Conservation (phyloP, 30 jellyfish, hydroid and myxozoan genomes). For the Cassiopea xamachana region DNA sequence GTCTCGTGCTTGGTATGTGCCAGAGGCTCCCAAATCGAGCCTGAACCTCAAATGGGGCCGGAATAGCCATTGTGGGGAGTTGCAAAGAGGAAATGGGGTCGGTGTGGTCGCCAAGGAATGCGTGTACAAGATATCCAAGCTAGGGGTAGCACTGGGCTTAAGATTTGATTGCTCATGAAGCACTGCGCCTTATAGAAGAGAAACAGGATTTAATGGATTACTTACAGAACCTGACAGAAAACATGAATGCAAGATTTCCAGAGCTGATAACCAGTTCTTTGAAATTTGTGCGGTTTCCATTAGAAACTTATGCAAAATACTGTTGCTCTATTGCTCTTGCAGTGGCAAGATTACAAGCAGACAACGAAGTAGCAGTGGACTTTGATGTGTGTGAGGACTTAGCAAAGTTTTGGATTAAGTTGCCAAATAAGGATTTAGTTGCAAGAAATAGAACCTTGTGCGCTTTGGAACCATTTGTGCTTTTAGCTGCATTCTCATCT, state of each 20-base stretch:
- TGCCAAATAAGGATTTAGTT: not conserved
- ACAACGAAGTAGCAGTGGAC: not conserved
- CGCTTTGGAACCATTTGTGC: not conserved
- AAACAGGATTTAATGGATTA: not conserved
- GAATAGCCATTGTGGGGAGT: too few species aligned
- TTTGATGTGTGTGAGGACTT: not conserved
- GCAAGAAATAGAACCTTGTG: not conserved
- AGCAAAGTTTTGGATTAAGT: not conserved
- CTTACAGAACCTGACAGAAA: not conserved
- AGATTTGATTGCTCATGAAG: not conserved
- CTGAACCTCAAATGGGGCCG: too few species aligned
- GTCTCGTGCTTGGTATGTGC: too few species aligned
- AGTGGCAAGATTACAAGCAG: not conserved
- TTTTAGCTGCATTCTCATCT: not conserved
- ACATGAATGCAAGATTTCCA: not conserved
- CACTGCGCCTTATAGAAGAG: not conserved
- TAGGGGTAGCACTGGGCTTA: too few species aligned
- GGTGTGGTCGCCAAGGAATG: too few species aligned
- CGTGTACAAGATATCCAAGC: too few species aligned
- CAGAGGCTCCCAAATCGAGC: too few species aligned
- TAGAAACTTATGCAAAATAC: not conserved
- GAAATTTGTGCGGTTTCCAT: not conserved
- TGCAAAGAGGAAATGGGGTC: too few species aligned
- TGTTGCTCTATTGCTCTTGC: not conserved
- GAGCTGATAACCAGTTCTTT: not conserved